phyloP scores from a whole-genome alignment of 1,140 invertebrate species.

The Carcinoscorpius rotundicauda region DNA sequence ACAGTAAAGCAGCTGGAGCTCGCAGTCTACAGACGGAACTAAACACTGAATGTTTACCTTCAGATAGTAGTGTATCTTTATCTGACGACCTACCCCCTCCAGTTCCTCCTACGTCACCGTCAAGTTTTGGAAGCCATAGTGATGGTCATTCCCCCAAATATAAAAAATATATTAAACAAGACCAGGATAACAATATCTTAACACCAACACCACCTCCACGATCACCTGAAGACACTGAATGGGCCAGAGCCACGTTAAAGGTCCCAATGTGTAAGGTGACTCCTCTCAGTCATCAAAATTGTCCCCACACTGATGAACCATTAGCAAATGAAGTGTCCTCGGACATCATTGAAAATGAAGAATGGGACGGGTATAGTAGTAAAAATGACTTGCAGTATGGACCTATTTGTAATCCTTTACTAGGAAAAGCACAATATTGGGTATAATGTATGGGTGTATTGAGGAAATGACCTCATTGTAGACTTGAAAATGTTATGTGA shows the following conservation, averaged over 20 bases:
- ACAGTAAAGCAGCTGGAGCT: slow-evolving; percentile 37
- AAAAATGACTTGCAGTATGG: slow-evolving; percentile 39
- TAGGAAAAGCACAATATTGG: slow-evolving; percentile 82
- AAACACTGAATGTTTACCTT: slow-evolving; percentile 17
- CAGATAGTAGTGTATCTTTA: slow-evolving; percentile 22
- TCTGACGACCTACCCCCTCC: slow-evolving; percentile 25
- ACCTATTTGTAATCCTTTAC: slow-evolving; percentile 56
- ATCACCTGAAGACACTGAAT: slow-evolving; percentile 17
- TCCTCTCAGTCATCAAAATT: slow-evolving; percentile 23
- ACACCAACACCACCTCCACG: slow-evolving; percentile 17
- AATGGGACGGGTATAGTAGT: slow-evolving; percentile 69
- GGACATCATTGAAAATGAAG: slow-evolving; percentile 48
- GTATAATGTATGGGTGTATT: slow-evolving; percentile 35
- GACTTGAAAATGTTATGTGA: no score
- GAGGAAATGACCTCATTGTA: no score
- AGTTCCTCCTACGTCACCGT: slow-evolving; percentile 23
- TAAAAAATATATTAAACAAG: slow-evolving; percentile 32
- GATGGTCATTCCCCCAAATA: slow-evolving; percentile 31
- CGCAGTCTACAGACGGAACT: slow-evolving; percentile 20
- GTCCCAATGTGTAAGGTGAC: slow-evolving; percentile 35
- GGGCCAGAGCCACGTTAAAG: slow-evolving; percentile 19
- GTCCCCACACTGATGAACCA: slow-evolving; percentile 6
- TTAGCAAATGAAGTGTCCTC: slow-evolving; percentile 8
- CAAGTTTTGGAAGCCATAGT: slow-evolving; percentile 22
- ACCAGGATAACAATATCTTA: slow-evolving; percentile 31